Evolutionary conservation across 2,797 vertebrate genomes (phyloP).

Genomic region (Sebastes nivosus): DNA sequence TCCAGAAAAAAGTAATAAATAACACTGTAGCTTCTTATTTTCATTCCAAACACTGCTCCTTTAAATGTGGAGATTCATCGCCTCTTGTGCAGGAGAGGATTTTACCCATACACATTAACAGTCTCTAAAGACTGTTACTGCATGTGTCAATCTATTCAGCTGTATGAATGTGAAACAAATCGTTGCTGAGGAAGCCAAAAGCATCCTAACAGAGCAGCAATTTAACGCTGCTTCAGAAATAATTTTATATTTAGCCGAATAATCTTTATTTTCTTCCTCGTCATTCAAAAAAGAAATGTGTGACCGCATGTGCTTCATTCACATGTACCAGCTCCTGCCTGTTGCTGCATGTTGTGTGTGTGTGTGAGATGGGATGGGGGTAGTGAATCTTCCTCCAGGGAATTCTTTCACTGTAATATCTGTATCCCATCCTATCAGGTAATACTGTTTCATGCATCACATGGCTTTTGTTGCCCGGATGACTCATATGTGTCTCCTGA

Average conservation of each 20-base stretch:
- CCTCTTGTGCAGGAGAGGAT: conserved; percentile 1
- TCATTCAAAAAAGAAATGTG: background rate
- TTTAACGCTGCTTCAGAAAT: background rate
- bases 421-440: conserved; percentile 51
- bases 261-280: background rate
- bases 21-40: background rate
- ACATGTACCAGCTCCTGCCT: conserved; percentile 43
- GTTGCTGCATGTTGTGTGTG: conserved; percentile 9
- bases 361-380: background rate
- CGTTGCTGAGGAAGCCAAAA: background rate
- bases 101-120: background rate
- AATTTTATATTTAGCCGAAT: background rate
- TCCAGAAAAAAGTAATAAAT: background rate
- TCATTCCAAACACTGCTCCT: background rate
- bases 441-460: conserved; percentile 35
- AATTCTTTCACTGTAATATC: conserved; percentile 46
- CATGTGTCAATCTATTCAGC: background rate
- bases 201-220: background rate
- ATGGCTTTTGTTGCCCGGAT: conserved; percentile 34
- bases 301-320: conserved; percentile 7
- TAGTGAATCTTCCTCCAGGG: conserved; percentile 23
- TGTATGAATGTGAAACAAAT: background rate
- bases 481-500: background rate
- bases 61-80: background rate
- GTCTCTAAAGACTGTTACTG: background rate